These are phyloP conservation scores for Euglossa dilemma DNA, from an alignment of 1,140 invertebrate species.

Conservation along the genomic window DNA sequence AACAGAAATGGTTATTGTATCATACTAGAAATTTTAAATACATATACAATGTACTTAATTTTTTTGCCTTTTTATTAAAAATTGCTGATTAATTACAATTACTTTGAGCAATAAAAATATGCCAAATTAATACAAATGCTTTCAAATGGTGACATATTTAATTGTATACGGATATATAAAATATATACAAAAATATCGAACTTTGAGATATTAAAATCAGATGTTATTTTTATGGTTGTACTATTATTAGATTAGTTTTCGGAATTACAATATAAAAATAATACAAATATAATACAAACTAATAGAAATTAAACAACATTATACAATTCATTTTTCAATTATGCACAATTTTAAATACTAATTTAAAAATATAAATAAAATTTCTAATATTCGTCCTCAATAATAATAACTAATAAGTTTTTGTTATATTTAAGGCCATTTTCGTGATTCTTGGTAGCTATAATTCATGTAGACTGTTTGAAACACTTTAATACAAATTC, in stretches of 20 bases:
- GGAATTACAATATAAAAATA: not conserved
- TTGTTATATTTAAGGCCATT: constrained; percentile 5
- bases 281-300: constrained; percentile 29
- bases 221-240: constrained; percentile 6
- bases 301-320: constrained; percentile 24
- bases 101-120: constrained; percentile 19
- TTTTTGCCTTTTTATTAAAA: constrained; percentile 16
- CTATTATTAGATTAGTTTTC: constrained; percentile 8
- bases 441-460: not conserved
- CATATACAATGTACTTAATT: not conserved
- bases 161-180: not conserved
- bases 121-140: constrained; percentile 14
- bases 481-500: not conserved
- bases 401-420: not conserved
- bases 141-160: constrained; percentile 10
- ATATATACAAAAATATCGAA: constrained; percentile 23
- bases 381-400: not conserved
- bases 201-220: constrained; percentile 12
- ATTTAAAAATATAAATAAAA: constrained; percentile 20
- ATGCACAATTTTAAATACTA: not conserved
- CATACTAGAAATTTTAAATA: not conserved
- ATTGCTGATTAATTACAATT: constrained; percentile 13
- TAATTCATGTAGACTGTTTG: not conserved
- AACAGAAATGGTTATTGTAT: not conserved
- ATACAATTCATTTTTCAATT: constrained; percentile 27